Evolutionary conservation across 2,797 vertebrate genomes (phyloP).

Genomic region (Rhincodon typus): DNA sequence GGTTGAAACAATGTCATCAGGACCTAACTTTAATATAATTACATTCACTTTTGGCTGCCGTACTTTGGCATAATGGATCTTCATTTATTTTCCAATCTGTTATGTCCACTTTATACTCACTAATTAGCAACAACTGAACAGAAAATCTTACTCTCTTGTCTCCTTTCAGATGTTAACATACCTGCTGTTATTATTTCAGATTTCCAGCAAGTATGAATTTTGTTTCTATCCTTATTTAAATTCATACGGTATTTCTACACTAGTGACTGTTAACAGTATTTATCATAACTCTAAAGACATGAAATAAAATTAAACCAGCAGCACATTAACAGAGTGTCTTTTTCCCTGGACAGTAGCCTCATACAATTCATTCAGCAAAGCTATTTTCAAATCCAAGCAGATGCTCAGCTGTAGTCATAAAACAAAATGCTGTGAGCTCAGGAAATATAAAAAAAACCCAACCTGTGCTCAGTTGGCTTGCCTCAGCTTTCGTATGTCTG

Average conservation of each 20-base stretch:
- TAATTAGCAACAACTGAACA: neutral
- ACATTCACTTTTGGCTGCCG: neutral
- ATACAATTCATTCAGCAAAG: neutral
- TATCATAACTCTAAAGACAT: neutral
- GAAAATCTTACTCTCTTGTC: neutral
- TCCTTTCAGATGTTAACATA: slow-evolving; percentile 2
- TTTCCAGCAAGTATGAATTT: neutral
- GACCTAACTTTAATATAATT: neutral
- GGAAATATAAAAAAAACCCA: neutral
- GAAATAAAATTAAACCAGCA: neutral
- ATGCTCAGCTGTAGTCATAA: neutral
- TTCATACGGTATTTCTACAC: neutral
- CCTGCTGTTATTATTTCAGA: neutral
- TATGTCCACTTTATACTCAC: neutral
- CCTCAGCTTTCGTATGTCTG: neutral
- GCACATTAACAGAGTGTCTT: neutral
- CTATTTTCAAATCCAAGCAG: neutral
- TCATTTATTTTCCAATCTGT: neutral
- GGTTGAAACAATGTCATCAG: neutral
- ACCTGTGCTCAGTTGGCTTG: neutral
- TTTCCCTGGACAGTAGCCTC: neutral
- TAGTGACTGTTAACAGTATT: neutral
- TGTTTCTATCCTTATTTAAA: neutral
- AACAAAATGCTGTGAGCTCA: neutral
- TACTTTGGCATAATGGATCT: neutral